Conservation (phyloP, 2,113 vertebrate species). For the Alexandromys fortis region DNA sequence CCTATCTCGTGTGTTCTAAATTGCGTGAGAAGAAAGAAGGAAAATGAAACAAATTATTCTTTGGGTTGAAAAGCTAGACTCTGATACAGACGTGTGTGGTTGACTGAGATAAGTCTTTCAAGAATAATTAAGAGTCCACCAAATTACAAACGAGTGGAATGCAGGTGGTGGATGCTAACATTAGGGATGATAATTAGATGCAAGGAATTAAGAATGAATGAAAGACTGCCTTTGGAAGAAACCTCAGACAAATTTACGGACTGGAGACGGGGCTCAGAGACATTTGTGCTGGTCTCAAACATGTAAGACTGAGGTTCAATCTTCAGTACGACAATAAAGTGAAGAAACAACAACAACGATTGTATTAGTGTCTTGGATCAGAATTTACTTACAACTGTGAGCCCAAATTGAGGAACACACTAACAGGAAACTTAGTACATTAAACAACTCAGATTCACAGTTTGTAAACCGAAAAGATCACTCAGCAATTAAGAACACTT, state of each 20-base stretch:
- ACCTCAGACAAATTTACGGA: not conserved
- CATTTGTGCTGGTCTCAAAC: not conserved
- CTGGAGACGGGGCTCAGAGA: too few species aligned
- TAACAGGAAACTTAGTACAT: conserved; percentile 37
- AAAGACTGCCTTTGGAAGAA: conserved; percentile 19
- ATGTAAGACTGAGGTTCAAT: not conserved
- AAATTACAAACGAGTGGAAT: not conserved
- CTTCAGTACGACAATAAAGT: not conserved
- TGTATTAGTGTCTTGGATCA: conserved; percentile 2
- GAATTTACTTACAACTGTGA: not conserved
- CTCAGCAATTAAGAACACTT: not conserved
- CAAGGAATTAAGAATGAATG: conserved; percentile 34
- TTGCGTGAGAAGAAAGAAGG: not conserved
- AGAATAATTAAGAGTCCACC: not conserved
- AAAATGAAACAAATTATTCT: not conserved
- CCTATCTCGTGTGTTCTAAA: not conserved
- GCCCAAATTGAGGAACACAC: not conserved
- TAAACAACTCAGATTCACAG: conserved; percentile 8
- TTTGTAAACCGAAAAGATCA: not conserved
- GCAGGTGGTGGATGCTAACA: not conserved
- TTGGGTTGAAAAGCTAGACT: not conserved
- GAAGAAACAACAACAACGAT: not conserved
- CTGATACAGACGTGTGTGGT: not conserved
- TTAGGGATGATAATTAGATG: not conserved
- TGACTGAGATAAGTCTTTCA: not conserved